Conservation (phyloP, 2,797 vertebrate species). For the Ctenopoma kingsleyae region DNA sequence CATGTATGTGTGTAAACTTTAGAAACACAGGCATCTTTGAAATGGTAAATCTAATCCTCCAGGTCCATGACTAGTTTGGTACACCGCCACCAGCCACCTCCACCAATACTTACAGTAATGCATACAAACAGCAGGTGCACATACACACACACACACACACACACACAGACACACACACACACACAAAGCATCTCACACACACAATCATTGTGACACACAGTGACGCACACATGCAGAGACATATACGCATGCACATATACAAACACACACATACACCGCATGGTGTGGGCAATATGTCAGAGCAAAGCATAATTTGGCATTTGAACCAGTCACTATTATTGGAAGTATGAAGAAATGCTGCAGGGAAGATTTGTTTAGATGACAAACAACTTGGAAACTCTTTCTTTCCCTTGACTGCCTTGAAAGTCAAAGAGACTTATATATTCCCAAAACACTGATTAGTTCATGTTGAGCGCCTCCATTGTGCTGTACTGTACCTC, state of each 20-base stretch:
- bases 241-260: constrained; percentile 58
- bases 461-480: constrained; percentile 81
- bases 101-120: constrained; percentile 77
- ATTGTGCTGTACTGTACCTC: constrained; percentile 72
- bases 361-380: constrained; percentile 79
- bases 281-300: constrained; percentile 87
- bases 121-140: constrained; percentile 73
- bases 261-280: constrained; percentile 75
- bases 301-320: constrained; percentile 86
- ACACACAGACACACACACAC: constrained; percentile 41
- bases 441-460: constrained; percentile 81
- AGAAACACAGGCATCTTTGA: constrained; percentile 86
- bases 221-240: constrained; percentile 30
- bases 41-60: constrained; percentile 86
- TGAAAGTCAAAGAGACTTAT: constrained; percentile 81
- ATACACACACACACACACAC: constrained; percentile 35
- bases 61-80: constrained; percentile 84
- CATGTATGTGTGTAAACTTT: constrained; percentile 84
- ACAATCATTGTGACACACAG: constrained; percentile 49
- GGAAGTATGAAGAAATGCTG: constrained; percentile 79
- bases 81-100: constrained; percentile 82
- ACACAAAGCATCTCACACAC: constrained; percentile 29
- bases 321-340: constrained; percentile 86
- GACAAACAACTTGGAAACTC: constrained; percentile 81
- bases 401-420: constrained; percentile 70